Evolutionary conservation across 2,888 invertebrate species (phyloP).

Genomic region (Tiliacea aurago): DNA sequence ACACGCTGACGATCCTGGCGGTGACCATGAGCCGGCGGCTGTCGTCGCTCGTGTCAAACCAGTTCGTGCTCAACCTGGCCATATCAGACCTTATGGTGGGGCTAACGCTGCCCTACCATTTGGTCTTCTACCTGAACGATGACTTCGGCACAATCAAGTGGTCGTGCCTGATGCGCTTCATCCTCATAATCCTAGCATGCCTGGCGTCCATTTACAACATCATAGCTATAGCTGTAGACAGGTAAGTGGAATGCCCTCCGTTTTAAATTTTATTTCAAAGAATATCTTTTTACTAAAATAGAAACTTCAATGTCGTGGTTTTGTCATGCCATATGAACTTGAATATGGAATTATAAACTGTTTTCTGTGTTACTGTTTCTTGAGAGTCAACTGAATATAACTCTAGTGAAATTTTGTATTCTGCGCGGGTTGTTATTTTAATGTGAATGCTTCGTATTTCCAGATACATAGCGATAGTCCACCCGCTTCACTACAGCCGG

Average conservation of each 20-base stretch:
- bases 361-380: slow-evolving; percentile 8
- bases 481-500: slow-evolving; percentile 94
- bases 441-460: slow-evolving; percentile 55
- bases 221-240: slow-evolving; percentile 94
- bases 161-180: slow-evolving; percentile 93
- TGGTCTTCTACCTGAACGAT: slow-evolving; percentile 93
- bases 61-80: slow-evolving; percentile 95
- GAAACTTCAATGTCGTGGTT: slow-evolving; percentile 50
- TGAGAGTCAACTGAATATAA: neutral
- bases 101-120: slow-evolving; percentile 94
- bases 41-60: slow-evolving; percentile 93
- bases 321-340: slow-evolving; percentile 63
- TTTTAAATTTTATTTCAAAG: slow-evolving; percentile 52
- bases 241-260: slow-evolving; percentile 77
- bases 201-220: slow-evolving; percentile 95
- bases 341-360: slow-evolving; percentile 21
- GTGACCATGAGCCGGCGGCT: slow-evolving; percentile 93
- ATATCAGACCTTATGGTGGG: slow-evolving; percentile 95
- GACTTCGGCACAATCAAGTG: slow-evolving; percentile 91
- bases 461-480: slow-evolving; percentile 94
- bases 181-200: slow-evolving; percentile 94
- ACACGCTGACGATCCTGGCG: slow-evolving; percentile 94
- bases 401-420: neutral
- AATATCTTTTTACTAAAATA: slow-evolving; percentile 54
- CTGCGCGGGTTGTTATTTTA: neutral